A percentile compares a stretch with the other conserved stretches of the same genome.
These are phyloP conservation scores for Chlorocebus sabaeus DNA, from an alignment of 2,113 vertebrate genomes.

Conservation along the genomic window DNA sequence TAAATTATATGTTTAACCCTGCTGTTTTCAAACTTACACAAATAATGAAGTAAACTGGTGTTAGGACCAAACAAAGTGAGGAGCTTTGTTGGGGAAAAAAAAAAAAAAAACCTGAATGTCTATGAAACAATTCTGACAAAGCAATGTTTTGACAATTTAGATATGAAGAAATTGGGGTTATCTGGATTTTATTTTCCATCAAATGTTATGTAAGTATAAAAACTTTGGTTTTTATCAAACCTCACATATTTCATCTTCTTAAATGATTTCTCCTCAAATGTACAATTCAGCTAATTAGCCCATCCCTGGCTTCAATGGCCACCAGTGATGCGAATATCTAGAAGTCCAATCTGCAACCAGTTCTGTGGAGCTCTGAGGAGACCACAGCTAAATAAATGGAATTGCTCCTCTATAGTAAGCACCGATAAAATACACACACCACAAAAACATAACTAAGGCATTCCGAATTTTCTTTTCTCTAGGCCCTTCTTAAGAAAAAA, in stretches of 20 bases:
- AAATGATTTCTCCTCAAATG: slow-evolving; percentile 5
- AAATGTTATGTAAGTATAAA: slow-evolving; percentile 9
- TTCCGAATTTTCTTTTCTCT: not conserved
- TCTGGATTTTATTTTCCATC: slow-evolving; percentile 38
- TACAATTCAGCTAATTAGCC: slow-evolving; percentile 19
- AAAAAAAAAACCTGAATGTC: not conserved
- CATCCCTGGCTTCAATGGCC: not conserved
- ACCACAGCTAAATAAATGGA: not conserved
- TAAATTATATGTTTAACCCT: slow-evolving; percentile 18
- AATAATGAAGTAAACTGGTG: not conserved
- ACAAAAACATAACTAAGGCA: not conserved
- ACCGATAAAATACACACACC: not conserved
- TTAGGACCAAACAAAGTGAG: not conserved
- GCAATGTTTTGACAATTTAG: slow-evolving; percentile 11
- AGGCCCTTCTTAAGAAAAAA: not conserved
- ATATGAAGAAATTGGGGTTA: not conserved
- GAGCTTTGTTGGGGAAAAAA: not conserved
- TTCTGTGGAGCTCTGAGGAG: not conserved
- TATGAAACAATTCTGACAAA: slow-evolving; percentile 33
- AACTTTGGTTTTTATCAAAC: not conserved
- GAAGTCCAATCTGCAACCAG: not conserved
- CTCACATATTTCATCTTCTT: slow-evolving; percentile 20
- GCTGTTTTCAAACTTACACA: not conserved
- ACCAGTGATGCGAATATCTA: not conserved
- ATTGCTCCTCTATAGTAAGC: not conserved